These are phyloP conservation scores for Eurytoma adleriae DNA, from an alignment of 2,888 invertebrate genomes.

Conservation along the genomic window DNA sequence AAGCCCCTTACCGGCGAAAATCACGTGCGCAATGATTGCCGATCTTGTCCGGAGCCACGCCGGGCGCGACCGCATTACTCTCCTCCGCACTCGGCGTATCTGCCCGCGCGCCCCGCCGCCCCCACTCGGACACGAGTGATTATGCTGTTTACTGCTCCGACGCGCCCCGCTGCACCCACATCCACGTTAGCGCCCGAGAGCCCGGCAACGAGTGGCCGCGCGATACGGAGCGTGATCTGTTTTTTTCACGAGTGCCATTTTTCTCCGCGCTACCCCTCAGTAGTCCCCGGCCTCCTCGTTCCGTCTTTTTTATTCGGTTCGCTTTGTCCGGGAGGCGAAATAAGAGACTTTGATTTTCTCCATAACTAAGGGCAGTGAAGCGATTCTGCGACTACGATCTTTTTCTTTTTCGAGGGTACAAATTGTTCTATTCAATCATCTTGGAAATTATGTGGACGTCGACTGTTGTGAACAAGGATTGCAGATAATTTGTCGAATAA, in stretches of 20 bases:
- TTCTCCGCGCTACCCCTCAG: background rate
- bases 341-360: too few relatives aligned
- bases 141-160: slow-evolving; percentile 45
- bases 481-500: too few relatives aligned
- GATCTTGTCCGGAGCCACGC: slow-evolving; percentile 35
- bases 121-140: slow-evolving; percentile 32
- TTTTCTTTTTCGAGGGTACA: too few relatives aligned
- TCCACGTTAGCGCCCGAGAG: background rate
- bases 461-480: too few relatives aligned
- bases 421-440: too few relatives aligned
- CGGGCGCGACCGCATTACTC: slow-evolving; percentile 38
- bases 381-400: too few relatives aligned
- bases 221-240: slow-evolving; percentile 14
- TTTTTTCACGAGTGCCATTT: slow-evolving; percentile 30
- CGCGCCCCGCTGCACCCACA: slow-evolving; percentile 1
- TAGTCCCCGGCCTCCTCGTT: background rate
- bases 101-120: background rate
- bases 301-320: too few relatives aligned
- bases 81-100: slow-evolving; percentile 14
- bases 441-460: too few relatives aligned
- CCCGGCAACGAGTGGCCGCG: background rate
- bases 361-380: too few relatives aligned
- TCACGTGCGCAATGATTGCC: slow-evolving; percentile 54
- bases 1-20: slow-evolving; percentile 45
- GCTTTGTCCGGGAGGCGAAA: too few relatives aligned